Conservation (phyloP, 2,797 vertebrate species). For the Darevskia nairensis region DNA sequence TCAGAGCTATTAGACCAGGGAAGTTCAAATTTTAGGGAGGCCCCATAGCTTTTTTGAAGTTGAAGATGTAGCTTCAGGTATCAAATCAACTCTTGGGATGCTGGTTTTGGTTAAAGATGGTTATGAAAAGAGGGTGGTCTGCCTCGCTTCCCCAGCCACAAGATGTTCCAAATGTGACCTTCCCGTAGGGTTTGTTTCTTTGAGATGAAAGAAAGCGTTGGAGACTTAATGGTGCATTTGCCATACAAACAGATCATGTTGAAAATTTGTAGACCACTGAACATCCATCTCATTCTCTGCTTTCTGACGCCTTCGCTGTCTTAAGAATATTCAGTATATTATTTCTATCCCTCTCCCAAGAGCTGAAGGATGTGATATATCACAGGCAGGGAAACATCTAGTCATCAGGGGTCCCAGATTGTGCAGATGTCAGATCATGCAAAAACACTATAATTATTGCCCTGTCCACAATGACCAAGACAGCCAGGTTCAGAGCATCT, state of each 20-base stretch:
- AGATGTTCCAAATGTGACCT: not conserved
- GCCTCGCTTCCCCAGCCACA: not conserved
- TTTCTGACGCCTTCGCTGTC: not conserved
- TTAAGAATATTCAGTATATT: not conserved
- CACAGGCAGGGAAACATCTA: slow-evolving; percentile 39
- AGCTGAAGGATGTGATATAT: not conserved
- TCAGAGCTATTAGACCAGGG: not conserved
- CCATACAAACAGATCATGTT: not conserved
- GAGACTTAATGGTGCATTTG: not conserved
- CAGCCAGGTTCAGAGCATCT: not conserved
- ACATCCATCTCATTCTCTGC: no score
- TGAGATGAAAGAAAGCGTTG: not conserved
- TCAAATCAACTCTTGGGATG: not conserved
- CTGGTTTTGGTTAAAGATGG: not conserved
- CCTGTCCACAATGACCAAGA: not conserved
- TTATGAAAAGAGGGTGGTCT: not conserved
- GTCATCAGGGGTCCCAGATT: slow-evolving; percentile 25
- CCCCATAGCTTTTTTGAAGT: not conserved
- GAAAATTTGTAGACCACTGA: not conserved
- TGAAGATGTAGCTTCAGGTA: not conserved
- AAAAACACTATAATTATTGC: not conserved
- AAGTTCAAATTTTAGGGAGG: not conserved
- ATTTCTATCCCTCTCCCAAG: slow-evolving; percentile 41
- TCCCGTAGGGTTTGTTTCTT: not conserved
- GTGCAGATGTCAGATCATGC: not conserved